Conservation (phyloP, 2,888 invertebrate species). For the Mythimna albipuncta region DNA sequence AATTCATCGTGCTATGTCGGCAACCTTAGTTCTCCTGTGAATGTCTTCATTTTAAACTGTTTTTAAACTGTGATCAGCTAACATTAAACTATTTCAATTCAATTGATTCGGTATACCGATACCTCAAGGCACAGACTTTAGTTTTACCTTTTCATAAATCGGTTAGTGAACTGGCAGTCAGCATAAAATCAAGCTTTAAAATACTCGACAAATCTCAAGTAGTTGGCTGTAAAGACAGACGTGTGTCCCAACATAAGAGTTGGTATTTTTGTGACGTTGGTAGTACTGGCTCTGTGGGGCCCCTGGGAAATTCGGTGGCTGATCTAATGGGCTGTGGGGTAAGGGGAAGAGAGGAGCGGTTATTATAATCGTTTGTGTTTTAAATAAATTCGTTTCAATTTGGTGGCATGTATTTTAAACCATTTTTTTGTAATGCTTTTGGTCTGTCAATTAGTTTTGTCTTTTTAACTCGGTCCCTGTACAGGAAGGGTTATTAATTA, state of each 20-base stretch:
- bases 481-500: no score
- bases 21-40: no score
- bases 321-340: conserved; percentile 69
- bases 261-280: conserved; percentile 69
- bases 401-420: background rate
- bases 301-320: conserved; percentile 76
- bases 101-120: background rate
- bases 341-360: conserved; percentile 52
- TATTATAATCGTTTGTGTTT: conserved; percentile 25
- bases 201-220: conserved; percentile 33
- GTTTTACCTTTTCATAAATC: conserved; percentile 3
- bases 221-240: conserved; percentile 33
- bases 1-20: no score
- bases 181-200: conserved; percentile 26
- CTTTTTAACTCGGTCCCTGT: background rate
- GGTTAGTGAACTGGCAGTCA: conserved; percentile 20
- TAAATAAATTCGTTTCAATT: conserved; percentile 18
- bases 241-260: conserved; percentile 57
- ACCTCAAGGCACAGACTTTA: background rate
- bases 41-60: no score
- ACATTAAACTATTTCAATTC: background rate
- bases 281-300: conserved; percentile 56
- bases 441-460: background rate
- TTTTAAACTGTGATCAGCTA: no score
- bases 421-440: background rate